Conservation (phyloP, 2,797 vertebrate genomes). For the Sebastiscus tertius region DNA sequence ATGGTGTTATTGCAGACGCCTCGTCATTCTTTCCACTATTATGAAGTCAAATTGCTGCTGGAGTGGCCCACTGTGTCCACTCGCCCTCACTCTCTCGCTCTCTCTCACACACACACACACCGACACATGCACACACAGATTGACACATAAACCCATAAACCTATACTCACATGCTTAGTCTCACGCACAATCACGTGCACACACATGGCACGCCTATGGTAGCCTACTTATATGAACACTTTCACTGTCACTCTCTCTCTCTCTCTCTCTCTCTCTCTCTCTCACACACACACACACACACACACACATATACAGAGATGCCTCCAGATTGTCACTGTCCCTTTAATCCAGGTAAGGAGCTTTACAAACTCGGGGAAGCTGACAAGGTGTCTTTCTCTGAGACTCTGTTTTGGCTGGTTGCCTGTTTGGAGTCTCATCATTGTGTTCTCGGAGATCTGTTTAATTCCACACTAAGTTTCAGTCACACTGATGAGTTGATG, state of each 20-base stretch:
- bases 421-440: not conserved
- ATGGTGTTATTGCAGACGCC: slow-evolving; percentile 30
- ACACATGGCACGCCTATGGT: no score
- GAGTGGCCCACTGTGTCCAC: not conserved
- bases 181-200: no score
- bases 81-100: not conserved
- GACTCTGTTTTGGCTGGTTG: not conserved
- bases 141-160: no score
- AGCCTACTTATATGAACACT: no score
- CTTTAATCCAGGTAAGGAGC: slow-evolving; percentile 13
- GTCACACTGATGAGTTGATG: not conserved
- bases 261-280: not conserved
- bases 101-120: no score
- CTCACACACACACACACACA: not conserved
- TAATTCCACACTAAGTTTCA: not conserved
- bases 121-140: no score
- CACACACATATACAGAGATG: not conserved
- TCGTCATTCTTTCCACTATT: slow-evolving; percentile 28
- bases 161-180: no score
- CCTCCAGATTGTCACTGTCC: not conserved
- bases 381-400: not conserved
- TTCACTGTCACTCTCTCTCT: no score
- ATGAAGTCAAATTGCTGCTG: not conserved
- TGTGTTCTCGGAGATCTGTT: not conserved
- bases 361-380: not conserved